Conservation (phyloP, 2,113 vertebrate genomes). For the Xiphorhynchus elegans region DNA sequence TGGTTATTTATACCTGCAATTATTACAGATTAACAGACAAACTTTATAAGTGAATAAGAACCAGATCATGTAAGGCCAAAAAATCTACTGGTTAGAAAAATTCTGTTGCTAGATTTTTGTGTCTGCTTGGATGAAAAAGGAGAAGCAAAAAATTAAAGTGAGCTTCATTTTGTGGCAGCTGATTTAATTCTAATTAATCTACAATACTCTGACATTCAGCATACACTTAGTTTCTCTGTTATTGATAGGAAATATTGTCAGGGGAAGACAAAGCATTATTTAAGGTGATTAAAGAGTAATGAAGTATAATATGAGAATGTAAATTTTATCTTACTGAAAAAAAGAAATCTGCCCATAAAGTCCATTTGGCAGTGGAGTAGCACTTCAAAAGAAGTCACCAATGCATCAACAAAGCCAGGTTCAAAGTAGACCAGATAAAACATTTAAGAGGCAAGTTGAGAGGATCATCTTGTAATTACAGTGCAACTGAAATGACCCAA, state of each 20-base stretch:
- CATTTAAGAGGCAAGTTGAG: not conserved
- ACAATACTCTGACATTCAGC: not conserved
- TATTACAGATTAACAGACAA: not conserved
- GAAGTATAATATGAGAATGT: not conserved
- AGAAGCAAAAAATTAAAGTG: not conserved
- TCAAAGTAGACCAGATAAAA: slow-evolving; percentile 22
- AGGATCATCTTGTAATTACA: slow-evolving; percentile 10
- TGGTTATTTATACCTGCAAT: not conserved
- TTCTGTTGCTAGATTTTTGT: not conserved
- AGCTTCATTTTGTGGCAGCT: not conserved
- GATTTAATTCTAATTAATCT: not conserved
- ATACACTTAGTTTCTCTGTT: not conserved
- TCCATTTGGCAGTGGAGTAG: not conserved
- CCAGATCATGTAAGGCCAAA: not conserved
- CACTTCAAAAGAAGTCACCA: not conserved
- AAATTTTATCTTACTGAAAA: not conserved
- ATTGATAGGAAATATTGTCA: not conserved
- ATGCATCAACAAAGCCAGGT: not conserved
- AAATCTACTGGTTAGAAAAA: not conserved
- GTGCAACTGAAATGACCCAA: not conserved
- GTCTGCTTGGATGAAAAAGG: not conserved
- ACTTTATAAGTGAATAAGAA: not conserved
- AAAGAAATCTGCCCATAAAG: not conserved
- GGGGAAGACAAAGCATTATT: not conserved
- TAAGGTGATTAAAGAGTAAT: not conserved